A percentile compares a stretch with the other conserved stretches of the same genome.
Conservation (phyloP, 1,140 invertebrate genomes). For the Galleria mellonella region DNA sequence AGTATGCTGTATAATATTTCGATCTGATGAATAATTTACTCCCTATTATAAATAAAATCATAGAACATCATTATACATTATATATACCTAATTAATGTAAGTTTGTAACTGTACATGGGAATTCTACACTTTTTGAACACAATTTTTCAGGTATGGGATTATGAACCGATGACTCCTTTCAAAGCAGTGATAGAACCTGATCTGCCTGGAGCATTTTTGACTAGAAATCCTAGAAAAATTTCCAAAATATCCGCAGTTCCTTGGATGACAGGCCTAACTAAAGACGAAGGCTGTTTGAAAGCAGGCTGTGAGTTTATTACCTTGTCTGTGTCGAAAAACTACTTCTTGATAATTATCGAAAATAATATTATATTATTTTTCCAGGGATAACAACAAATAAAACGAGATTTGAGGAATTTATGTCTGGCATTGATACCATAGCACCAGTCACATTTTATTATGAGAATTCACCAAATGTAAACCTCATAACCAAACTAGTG, state of each 20-base stretch:
- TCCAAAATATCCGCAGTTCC: constrained; percentile 76
- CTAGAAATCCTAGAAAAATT: constrained; percentile 72
- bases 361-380: constrained; percentile 4
- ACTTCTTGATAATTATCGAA: too few species aligned
- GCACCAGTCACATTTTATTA: constrained; percentile 78
- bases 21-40: too few species aligned
- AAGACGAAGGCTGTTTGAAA: constrained; percentile 80
- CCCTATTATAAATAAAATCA: too few species aligned
- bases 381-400: constrained; percentile 48
- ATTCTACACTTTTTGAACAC: too few species aligned
- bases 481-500: constrained; percentile 73
- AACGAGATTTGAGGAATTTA: constrained; percentile 71
- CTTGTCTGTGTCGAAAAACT: too few species aligned
- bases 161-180: constrained; percentile 83
- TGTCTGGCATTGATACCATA: constrained; percentile 75
- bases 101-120: too few species aligned
- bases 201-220: constrained; percentile 80
- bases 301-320: constrained; percentile 72
- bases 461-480: constrained; percentile 67
- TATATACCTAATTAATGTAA: too few species aligned
- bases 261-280: constrained; percentile 80
- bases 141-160: constrained; percentile 77
- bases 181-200: constrained; percentile 81
- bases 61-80: too few species aligned
- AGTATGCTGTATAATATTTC: too few species aligned